Percentiles rank a stretch among this genome's conserved stretches.
These are phyloP conservation scores for Spatulosminthurus flaviceps DNA, from an alignment of 2,888 invertebrate species.

Conservation along the genomic window DNA sequence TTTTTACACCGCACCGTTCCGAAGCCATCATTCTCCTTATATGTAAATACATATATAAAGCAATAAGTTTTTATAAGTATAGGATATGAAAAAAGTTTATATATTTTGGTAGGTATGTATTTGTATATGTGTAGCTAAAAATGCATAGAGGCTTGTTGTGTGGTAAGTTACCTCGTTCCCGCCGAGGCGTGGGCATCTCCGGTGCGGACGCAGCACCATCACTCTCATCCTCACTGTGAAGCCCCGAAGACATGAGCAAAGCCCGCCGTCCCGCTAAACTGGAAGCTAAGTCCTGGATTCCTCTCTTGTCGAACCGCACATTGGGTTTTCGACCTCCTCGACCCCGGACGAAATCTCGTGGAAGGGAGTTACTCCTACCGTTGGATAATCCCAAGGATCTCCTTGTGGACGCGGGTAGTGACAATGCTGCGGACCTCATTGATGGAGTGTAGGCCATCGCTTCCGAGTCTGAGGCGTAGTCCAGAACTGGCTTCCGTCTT, in stretches of 20 bases:
- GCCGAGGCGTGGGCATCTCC: constrained; percentile 76
- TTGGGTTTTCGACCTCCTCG: constrained; percentile 64
- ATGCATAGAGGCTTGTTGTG: not conserved
- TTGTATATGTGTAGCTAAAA: too few relatives aligned
- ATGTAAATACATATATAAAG: too few relatives aligned
- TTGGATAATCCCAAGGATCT: constrained; percentile 65
- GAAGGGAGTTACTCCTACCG: constrained; percentile 66
- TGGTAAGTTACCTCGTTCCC: constrained; percentile 71
- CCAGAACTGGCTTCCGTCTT: constrained; percentile 72
- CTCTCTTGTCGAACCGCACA: constrained; percentile 64
- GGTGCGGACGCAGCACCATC: constrained; percentile 84
- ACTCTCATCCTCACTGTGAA: constrained; percentile 76
- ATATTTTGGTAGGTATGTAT: too few relatives aligned
- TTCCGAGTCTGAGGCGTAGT: constrained; percentile 96
- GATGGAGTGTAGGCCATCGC: constrained; percentile 62
- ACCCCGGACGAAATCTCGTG: constrained; percentile 66
- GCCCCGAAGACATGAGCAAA: constrained; percentile 66
- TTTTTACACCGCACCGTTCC: too few relatives aligned
- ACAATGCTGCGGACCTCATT: constrained; percentile 69
- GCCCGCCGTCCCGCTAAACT: constrained; percentile 68
- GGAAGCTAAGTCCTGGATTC: constrained; percentile 60
- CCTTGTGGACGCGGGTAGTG: constrained; percentile 74
- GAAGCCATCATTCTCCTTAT: not conserved
- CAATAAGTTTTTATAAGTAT: too few relatives aligned
- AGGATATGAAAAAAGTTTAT: too few relatives aligned